phyloP scores from a whole-genome alignment of 2,888 invertebrate species.

The Euclidia mi region DNA sequence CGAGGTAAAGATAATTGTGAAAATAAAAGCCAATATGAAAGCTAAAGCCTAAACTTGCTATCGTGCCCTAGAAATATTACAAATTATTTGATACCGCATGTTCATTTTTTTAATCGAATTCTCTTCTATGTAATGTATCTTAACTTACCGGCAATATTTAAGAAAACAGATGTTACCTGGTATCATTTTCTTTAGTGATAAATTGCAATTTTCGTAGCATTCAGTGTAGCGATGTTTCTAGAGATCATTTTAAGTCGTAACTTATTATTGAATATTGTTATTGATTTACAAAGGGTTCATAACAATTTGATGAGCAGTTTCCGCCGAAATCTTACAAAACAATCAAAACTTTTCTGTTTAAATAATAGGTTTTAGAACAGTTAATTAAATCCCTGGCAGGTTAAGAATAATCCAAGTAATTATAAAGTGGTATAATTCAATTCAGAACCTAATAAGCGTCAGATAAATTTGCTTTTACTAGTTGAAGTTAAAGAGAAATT shows the following conservation, averaged over 20 bases:
- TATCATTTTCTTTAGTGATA: too few species aligned
- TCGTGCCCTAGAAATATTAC: background rate
- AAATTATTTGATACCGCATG: background rate
- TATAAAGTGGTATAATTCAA: conserved; percentile 34
- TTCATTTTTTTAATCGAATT: too few species aligned
- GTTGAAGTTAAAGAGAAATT: conserved; percentile 35
- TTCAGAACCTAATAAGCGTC: conserved; percentile 29
- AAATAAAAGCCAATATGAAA: too few species aligned
- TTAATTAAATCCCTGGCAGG: background rate
- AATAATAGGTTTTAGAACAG: conserved; percentile 9
- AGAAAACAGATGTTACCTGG: too few species aligned
- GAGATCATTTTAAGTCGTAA: too few species aligned
- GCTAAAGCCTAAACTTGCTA: too few species aligned
- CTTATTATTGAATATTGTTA: conserved; percentile 1
- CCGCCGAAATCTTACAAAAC: conserved; percentile 9
- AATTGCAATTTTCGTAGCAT: too few species aligned
- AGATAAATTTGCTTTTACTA: conserved; percentile 43
- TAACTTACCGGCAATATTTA: too few species aligned
- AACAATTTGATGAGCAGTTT: conserved; percentile 9
- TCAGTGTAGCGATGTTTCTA: too few species aligned
- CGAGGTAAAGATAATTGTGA: too few species aligned
- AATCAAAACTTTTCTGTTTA: conserved; percentile 12
- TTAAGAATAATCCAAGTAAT: conserved; percentile 26
- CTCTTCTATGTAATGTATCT: too few species aligned
- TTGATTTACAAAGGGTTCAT: conserved; percentile 8